Percentiles rank a stretch among this genome's conserved stretches.
Conservation (phyloP, 1,140 invertebrate species). For the Dreissena polymorpha region DNA sequence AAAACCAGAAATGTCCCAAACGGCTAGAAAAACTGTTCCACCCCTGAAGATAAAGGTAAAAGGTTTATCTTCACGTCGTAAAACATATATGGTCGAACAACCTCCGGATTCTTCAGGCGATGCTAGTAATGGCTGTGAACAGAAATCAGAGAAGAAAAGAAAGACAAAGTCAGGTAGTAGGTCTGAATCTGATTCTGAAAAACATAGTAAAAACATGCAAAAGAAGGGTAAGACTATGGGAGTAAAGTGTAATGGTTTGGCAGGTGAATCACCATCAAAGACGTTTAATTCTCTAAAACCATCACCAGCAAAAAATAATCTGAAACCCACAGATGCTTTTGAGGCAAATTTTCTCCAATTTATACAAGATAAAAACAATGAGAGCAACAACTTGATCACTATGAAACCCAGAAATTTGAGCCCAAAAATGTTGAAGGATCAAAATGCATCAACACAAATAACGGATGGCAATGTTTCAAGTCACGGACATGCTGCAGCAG, state of each 20-base stretch:
- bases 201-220: constrained; percentile 30
- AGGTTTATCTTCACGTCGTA: constrained; percentile 36
- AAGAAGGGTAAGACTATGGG: constrained; percentile 28
- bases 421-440: not conserved
- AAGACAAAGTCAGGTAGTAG: constrained; percentile 42
- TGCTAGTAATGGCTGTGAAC: constrained; percentile 13
- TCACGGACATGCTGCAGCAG: not conserved
- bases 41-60: constrained; percentile 65
- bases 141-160: constrained; percentile 28
- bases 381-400: not conserved
- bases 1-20: not conserved
- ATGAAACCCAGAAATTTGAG: not conserved
- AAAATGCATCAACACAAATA: not conserved
- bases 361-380: constrained; percentile 47
- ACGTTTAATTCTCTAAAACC: not conserved
- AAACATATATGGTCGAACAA: constrained; percentile 55
- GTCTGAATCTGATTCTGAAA: constrained; percentile 54
- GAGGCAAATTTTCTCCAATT: constrained; percentile 49
- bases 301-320: not conserved
- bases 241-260: not conserved
- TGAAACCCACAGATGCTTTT: constrained; percentile 46
- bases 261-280: not conserved
- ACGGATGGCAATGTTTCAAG: too few relatives aligned
- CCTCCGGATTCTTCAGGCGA: constrained; percentile 22
- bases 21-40: constrained; percentile 60